Evolutionary conservation across 1,140 invertebrate genomes (phyloP).

Genomic region (Lutraria rhynchaena): DNA sequence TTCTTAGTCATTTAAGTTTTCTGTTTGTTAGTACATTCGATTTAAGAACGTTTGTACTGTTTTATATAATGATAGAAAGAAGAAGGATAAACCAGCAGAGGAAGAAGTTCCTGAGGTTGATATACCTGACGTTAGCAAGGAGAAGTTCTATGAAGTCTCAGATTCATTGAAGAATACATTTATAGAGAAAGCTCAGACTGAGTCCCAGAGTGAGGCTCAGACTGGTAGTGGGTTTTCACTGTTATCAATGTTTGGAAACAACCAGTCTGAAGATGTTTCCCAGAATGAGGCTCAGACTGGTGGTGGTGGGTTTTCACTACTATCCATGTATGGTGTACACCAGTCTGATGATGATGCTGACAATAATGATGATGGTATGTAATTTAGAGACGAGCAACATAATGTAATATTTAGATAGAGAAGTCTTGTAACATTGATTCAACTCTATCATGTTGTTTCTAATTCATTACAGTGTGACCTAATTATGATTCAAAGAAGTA

Average conservation of each 20-base stretch:
- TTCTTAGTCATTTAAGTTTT: too few relatives aligned
- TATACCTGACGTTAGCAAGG: constrained; percentile 63
- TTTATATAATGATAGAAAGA: constrained; percentile 32
- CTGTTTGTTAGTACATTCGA: too few relatives aligned
- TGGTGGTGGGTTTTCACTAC: not conserved
- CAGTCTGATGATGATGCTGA: too few relatives aligned
- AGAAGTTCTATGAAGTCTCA: constrained; percentile 67
- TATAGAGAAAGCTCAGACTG: not conserved
- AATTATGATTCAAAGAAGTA: too few relatives aligned
- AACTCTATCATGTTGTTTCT: too few relatives aligned
- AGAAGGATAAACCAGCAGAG: constrained; percentile 22
- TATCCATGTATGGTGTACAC: too few relatives aligned
- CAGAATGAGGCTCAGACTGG: not conserved
- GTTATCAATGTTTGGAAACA: not conserved
- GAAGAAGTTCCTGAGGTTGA: constrained; percentile 35
- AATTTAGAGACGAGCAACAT: too few relatives aligned
- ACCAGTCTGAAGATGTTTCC: not conserved
- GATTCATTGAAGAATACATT: constrained; percentile 59
- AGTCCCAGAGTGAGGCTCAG: not conserved
- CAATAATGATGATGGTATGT: too few relatives aligned
- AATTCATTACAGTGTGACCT: too few relatives aligned
- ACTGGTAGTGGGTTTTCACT: not conserved
- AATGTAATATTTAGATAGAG: too few relatives aligned
- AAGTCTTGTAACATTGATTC: too few relatives aligned
- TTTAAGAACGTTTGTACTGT: too few relatives aligned